Evolutionary conservation across 1,140 invertebrate genomes (phyloP), one percentile per base, ranked within the genome.

Genomic region (Drosophila jambulina): DNA sequence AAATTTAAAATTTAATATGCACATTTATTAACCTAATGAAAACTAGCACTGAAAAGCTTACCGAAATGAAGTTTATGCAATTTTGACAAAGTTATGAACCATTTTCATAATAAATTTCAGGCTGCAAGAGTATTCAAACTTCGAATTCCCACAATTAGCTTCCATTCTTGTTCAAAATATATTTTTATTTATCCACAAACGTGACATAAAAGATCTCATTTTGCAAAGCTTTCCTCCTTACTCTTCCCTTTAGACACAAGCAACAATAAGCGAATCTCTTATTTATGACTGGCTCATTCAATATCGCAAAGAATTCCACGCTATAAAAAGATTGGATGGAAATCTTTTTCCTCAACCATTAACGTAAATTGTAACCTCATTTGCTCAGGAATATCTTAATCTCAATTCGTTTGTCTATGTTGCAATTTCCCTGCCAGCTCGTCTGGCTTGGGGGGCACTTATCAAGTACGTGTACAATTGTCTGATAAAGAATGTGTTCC

Each of bases 401-500:
- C 45, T 42, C 8, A 42, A 71, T 59, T 59, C 40, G 34, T 49
- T 34, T 42, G 68, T 49, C 27, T 29, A 59, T 59, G 65, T 38
- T 68, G 65, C 53, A 70, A 58, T 70, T 38, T 7, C 12, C 9
- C 4, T 25, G 51, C 12, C 36, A 34, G 23, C 4, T 19, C 3
- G 62, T 23, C 48, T 21, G 61, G 19, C 64, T 17, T 42, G 21
- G 29, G 51, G 15, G 9, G 36, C 45, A 72, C 68, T 74, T 60
- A 60, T 60, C 34, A 51, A 42, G 29, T 49, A 43, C 19, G 51
- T 42, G 43, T 49, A 23, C 70, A 72, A 74, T 74, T 72, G 54
- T 59, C 21, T 60, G 45, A 74, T 74, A 74, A 74, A 74, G 43
- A 60, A 72, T 42, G 67, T 42, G 29, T 65, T 57, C 54, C 17